Evolutionary conservation across 2,113 vertebrate species (phyloP).

Genomic region (Crotalus horridus): DNA sequence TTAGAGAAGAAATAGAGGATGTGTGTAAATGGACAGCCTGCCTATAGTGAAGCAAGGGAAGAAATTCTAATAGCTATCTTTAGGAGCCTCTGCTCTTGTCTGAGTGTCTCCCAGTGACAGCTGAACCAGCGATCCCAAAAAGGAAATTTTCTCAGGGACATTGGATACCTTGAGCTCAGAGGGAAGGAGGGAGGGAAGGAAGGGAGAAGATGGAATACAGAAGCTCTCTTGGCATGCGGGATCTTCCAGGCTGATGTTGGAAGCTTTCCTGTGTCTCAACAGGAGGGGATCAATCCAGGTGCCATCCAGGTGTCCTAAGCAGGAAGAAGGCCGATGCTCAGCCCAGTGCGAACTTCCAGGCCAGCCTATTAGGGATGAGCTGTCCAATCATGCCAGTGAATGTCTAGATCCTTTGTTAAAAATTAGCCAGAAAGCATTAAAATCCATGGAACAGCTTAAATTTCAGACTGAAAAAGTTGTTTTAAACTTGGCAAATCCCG

Average conservation of each 20-base stretch:
- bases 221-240: neutral
- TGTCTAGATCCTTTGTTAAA: neutral
- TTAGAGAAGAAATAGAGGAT: neutral
- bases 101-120: constrained; percentile 61
- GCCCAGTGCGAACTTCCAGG: neutral
- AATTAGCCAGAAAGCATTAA: neutral
- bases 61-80: constrained; percentile 55
- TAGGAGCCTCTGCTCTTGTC: constrained; percentile 54
- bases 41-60: neutral
- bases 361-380: neutral
- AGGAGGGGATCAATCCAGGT: neutral
- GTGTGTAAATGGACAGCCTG: neutral
- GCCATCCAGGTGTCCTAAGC: neutral
- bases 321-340: neutral
- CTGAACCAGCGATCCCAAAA: constrained; percentile 58
- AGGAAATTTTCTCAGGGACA: constrained; percentile 65
- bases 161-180: constrained; percentile 39
- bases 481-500: neutral
- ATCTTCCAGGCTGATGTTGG: neutral
- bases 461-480: neutral
- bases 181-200: constrained; percentile 3
- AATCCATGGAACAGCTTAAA: neutral
- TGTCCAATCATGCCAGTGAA: neutral
- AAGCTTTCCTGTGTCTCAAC: neutral
- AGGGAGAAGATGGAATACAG: neutral